Evolutionary conservation across 2,797 vertebrate species (phyloP), one percentile per base, ranked within the genome.

Genomic region (Scolopax rusticola): DNA sequence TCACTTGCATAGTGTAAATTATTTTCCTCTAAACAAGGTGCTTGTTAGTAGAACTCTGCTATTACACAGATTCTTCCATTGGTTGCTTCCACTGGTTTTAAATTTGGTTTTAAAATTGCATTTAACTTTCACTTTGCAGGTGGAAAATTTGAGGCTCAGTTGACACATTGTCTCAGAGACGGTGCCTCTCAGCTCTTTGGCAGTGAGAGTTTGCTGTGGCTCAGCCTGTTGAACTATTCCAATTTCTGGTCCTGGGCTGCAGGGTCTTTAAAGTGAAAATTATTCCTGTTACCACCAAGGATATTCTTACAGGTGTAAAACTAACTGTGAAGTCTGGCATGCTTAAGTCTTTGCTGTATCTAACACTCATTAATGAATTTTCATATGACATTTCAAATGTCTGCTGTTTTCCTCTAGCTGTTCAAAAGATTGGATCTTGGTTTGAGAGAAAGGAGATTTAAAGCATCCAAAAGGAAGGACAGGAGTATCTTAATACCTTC

Each of bases 271-370:
- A 59, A 47, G 10, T 68, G 88, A 75, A 91, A 91, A 56, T 61
- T 63, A 41, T 79, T 91, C 16, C 21, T 32, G 45, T 86, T 95
- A 24, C 64, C 74, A 43, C 32, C 38, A 59, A 10, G 12, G 24
- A 19, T 87, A 75, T 88, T 76, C 61, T 79, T 82, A 76, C 36
- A 94, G 85, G 65, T 94, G 74, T 79, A 86, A 93, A 94, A 73
- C 27, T 94, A 91, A 93, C 82, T 84, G 74, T 60, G 43, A 89
- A 84, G 32, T 84, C 47, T 3, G 4, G 13, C 53, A 43, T 27
- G 53, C 90, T 83, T 77, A 80, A 92, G 57, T 21, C 68, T 85
- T 87, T 56, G 9, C 51, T 73, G 61, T 32, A 61, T 67, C 32
- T 78, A 79, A n/a, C 27, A 40, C 32, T 77, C 27, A 24, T 73